Evolutionary conservation across 2,797 vertebrate species (phyloP).

Genomic region (Cephalopachus bancanus): DNA sequence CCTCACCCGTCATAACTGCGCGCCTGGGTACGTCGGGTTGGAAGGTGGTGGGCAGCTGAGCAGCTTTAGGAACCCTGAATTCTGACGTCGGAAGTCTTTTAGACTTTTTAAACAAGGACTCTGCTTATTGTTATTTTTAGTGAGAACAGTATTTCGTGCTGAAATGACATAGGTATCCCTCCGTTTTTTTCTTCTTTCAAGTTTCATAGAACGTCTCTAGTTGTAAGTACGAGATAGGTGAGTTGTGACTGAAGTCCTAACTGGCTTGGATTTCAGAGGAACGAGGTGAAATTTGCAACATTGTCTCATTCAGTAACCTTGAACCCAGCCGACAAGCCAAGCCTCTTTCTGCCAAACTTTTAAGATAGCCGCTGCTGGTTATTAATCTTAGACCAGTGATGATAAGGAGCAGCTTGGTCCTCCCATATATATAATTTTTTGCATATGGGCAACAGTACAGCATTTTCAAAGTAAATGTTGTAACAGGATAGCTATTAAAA

Average conservation of each 20-base stretch:
- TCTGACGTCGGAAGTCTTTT: background rate
- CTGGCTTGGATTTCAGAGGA: conserved; percentile 34
- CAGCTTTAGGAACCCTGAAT: background rate
- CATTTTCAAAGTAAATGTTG: conserved; percentile 17
- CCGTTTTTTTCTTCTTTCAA: background rate
- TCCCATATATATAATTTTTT: background rate
- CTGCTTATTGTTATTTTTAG: background rate
- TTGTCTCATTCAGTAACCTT: background rate
- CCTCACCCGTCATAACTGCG: background rate
- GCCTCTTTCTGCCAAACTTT: background rate
- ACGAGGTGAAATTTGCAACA: background rate
- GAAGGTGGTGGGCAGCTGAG: background rate
- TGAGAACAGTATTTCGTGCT: no score
- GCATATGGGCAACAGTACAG: background rate
- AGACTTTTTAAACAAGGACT: background rate
- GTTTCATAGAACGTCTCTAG: background rate
- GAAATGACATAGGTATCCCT: no score
- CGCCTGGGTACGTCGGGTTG: background rate
- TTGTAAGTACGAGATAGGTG: background rate
- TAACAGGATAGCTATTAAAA: background rate
- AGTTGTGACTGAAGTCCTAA: background rate
- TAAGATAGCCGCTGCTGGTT: background rate
- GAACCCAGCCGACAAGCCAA: background rate
- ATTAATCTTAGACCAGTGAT: background rate
- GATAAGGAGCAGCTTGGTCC: background rate